These are phyloP conservation scores for Parauchenoglanis punctatus DNA, from an alignment of 2,797 vertebrate genomes.

Conservation along the genomic window DNA sequence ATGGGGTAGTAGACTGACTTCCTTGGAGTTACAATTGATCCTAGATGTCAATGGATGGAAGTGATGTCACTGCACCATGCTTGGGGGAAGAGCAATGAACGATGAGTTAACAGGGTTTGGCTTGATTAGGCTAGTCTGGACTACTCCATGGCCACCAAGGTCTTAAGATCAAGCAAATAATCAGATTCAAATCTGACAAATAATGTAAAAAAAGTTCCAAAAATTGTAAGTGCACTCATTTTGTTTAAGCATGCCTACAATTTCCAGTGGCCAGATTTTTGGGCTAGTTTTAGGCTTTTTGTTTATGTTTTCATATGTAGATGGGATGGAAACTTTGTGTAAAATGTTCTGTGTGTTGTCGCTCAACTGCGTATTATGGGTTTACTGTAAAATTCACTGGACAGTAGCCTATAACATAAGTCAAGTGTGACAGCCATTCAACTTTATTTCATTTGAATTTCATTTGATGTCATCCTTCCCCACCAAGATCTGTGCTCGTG, in stretches of 20 bases:
- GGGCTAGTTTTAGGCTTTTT: not conserved
- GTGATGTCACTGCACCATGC: not conserved
- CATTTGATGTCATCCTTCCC: not conserved
- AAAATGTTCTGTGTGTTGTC: not conserved
- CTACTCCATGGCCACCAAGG: not conserved
- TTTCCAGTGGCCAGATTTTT: not conserved
- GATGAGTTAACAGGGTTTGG: not conserved
- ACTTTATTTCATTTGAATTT: not conserved
- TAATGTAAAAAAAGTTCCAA: not conserved
- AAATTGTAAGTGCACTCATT: not conserved
- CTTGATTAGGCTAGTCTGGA: not conserved
- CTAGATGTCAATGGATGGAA: not conserved
- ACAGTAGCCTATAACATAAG: conserved; percentile 1
- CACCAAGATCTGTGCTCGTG: not conserved
- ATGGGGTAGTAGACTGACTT: not conserved
- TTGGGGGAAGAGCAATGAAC: not conserved
- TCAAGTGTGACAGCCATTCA: not conserved
- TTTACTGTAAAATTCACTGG: not conserved
- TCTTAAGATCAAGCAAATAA: conserved; percentile 1
- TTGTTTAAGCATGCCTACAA: not conserved
- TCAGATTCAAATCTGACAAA: not conserved
- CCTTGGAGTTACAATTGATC: not conserved
- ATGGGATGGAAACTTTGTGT: not conserved
- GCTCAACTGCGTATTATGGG: not conserved
- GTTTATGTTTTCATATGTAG: not conserved